phyloP scores from a whole-genome alignment of 2,888 invertebrate genomes.

The Cephus runcator region DNA sequence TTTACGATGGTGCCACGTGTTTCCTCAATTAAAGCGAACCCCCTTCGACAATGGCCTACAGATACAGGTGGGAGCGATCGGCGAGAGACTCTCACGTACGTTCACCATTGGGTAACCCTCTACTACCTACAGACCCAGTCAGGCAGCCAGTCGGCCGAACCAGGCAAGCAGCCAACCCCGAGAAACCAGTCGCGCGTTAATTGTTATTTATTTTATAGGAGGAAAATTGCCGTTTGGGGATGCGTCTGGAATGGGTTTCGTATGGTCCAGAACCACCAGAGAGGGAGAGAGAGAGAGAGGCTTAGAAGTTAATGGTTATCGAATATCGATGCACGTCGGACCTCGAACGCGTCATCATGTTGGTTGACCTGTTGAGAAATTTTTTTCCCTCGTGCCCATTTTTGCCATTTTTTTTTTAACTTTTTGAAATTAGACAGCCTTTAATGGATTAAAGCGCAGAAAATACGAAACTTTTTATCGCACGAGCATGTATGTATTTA shows the following conservation, averaged over 20 bases:
- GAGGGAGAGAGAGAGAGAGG: not conserved
- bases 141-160: not conserved
- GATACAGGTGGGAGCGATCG: slow-evolving; percentile 18
- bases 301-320: not conserved
- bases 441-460: not conserved
- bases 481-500: not conserved
- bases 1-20: slow-evolving; percentile 40
- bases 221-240: not conserved
- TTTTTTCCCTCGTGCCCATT: not conserved
- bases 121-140: not conserved
- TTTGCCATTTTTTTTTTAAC: not conserved
- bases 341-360: not conserved
- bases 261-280: not conserved
- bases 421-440: not conserved
- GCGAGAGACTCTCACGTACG: not conserved
- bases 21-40: slow-evolving; percentile 46
- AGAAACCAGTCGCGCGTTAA: slow-evolving; percentile 8
- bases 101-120: not conserved
- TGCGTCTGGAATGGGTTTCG: not conserved
- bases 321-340: slow-evolving; percentile 1
- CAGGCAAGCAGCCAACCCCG: not conserved
- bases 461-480: not conserved
- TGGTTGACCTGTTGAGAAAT: not conserved
- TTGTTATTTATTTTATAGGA: slow-evolving; percentile 21
- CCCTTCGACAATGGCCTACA: slow-evolving; percentile 36